Evolutionary conservation across 2,113 vertebrate species (phyloP), one percentile per base, ranked within the genome.

Genomic region (Dolichotis patagonum): DNA sequence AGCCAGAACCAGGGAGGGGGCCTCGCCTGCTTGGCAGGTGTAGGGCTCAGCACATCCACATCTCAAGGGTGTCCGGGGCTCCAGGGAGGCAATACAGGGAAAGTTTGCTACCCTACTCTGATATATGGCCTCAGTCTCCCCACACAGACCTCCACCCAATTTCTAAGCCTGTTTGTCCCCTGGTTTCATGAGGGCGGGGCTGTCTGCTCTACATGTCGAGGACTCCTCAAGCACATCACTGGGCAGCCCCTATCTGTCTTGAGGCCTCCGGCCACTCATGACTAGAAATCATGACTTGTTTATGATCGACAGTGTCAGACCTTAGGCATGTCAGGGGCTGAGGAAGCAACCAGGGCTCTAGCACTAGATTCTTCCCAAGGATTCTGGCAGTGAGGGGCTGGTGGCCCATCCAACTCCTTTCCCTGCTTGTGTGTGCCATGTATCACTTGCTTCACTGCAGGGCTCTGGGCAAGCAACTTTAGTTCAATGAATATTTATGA

Each of bases 261-360:
- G 17, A 41, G 85, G 91, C 65, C 94, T 96, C 91, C 90, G 84
- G 85, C 89, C 87, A 94, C 94, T 62, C 63, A 52, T 52, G 49
- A 52, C 49, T 10, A 89, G 97, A 84, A 97, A 60, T 91, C 94
- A 96, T 41, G 92, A 94, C 94, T 30, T 46, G 58, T 54, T 78
- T 88, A 28, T 35, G 65, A 94, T 94, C 82, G 85, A 81, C 95
- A 97, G n/a, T 16, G 82, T 89, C 94, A 94, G 9, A 0, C 92
- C 97, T 96, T 88, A 58, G 96, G 97, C 94, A 78, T 83, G 71
- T 89, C 24, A 35, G 52, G 85, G 94, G 97, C 2, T 0, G 26
- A 52, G 58, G 95, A 90, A 89, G 81, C 83, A 86, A 89, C 38
- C 62, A 77, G 87, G 62, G 24, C 62, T 84, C 54, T 30, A 4